Conservation (phyloP, 2,888 invertebrate genomes). For the Junonia oenone region DNA sequence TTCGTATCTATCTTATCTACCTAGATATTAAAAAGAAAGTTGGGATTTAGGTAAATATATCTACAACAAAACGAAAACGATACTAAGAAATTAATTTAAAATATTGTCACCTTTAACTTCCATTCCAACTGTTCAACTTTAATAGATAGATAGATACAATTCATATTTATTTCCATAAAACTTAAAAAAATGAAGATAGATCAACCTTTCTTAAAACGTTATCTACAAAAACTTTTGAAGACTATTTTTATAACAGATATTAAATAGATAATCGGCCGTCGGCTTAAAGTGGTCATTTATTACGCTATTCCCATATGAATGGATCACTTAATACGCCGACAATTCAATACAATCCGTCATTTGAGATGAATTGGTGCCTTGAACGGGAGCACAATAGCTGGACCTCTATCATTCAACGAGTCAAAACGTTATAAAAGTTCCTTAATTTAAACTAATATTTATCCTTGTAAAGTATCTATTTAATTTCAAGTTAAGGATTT, state of each 20-base stretch:
- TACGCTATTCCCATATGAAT: conserved; percentile 16
- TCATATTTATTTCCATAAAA: too few species aligned
- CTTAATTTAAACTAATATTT: neutral
- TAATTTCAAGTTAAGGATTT: neutral
- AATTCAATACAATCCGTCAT: conserved; percentile 20
- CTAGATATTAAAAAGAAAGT: too few species aligned
- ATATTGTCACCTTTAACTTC: too few species aligned
- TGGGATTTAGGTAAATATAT: too few species aligned
- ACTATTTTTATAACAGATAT: neutral
- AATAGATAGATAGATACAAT: too few species aligned
- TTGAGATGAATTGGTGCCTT: conserved; percentile 19
- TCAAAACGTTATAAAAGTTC: neutral
- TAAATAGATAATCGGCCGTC: conserved; percentile 1
- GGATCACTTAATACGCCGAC: conserved; percentile 22
- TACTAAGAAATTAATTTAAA: too few species aligned
- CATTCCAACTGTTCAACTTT: too few species aligned
- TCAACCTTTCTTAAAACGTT: too few species aligned
- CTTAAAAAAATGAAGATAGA: too few species aligned
- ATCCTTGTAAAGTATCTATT: neutral
- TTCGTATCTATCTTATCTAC: too few species aligned
- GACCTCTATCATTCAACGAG: neutral
- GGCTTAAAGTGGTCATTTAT: conserved; percentile 1
- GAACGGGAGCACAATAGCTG: conserved; percentile 9
- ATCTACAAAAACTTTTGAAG: too few species aligned
- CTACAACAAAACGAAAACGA: too few species aligned